Conservation (phyloP, 2,797 vertebrate species). For the Gymnocypris eckloni region DNA sequence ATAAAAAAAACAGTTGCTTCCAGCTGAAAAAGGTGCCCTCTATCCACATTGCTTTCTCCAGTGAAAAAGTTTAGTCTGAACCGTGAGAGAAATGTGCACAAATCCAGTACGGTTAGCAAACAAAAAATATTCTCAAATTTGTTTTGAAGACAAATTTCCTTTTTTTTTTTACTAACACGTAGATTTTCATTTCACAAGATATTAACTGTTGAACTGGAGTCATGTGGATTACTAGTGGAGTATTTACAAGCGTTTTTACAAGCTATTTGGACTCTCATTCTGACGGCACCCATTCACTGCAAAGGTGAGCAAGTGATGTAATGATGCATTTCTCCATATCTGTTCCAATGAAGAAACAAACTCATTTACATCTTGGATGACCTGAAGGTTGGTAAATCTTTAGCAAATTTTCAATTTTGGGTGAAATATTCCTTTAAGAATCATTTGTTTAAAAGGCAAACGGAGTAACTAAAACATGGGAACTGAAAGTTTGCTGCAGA, state of each 20-base stretch:
- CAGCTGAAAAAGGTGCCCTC: too few species aligned
- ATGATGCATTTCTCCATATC: background rate
- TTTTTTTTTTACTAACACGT: background rate
- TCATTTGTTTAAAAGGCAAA: background rate
- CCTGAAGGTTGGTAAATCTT: background rate
- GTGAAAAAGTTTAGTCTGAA: background rate
- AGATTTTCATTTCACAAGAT: background rate
- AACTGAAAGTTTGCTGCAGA: slow-evolving; percentile 1
- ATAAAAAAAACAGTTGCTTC: background rate
- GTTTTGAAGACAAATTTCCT: background rate
- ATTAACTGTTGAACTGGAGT: background rate
- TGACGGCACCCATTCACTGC: background rate
- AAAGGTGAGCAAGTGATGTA: background rate
- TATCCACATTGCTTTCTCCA: background rate
- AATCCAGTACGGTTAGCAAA: background rate
- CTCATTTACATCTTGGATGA: background rate
- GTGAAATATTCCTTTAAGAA: background rate
- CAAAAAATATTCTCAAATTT: background rate
- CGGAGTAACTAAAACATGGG: background rate
- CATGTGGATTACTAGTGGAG: background rate
- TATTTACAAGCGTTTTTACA: too few species aligned
- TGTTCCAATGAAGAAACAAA: background rate
- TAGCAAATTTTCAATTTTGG: background rate
- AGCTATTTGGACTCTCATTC: background rate
- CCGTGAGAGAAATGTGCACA: background rate